A percentile compares a stretch with the other conserved stretches of the same genome.
These are phyloP conservation scores for Calliphora vomitoria DNA, from an alignment of 2,888 invertebrate genomes.

Conservation along the genomic window DNA sequence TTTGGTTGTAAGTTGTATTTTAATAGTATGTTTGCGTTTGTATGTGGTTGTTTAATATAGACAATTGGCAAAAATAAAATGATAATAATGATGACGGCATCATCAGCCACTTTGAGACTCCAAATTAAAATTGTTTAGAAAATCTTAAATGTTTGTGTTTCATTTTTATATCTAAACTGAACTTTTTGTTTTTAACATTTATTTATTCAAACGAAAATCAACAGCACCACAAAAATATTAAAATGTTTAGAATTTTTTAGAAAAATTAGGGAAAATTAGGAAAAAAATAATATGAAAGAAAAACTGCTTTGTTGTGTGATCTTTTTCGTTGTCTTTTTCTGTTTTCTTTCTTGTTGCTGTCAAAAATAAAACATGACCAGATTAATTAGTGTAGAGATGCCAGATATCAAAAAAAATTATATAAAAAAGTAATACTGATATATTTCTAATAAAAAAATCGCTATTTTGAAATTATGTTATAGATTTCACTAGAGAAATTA, in stretches of 20 bases:
- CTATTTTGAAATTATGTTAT: too few relatives aligned
- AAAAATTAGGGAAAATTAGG: conserved; percentile 38
- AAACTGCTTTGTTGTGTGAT: conserved; percentile 67
- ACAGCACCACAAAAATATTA: conserved; percentile 26
- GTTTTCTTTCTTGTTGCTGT: conserved; percentile 11
- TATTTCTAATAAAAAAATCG: too few relatives aligned
- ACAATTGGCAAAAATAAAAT: conserved; percentile 7
- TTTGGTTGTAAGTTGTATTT: conserved; percentile 34
- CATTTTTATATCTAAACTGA: background rate
- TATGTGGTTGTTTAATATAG: conserved; percentile 20
- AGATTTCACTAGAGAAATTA: too few relatives aligned
- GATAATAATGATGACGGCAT: conserved; percentile 65
- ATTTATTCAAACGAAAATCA: background rate
- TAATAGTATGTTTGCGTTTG: background rate
- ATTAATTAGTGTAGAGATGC: conserved; percentile 19
- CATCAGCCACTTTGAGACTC: conserved; percentile 36
- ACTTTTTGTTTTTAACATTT: background rate
- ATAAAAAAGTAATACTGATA: too few relatives aligned
- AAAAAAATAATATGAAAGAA: conserved; percentile 44
- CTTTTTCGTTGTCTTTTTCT: conserved; percentile 39
- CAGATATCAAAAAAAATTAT: background rate
- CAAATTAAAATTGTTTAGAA: conserved; percentile 3
- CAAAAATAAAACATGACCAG: conserved; percentile 26
- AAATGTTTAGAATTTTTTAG: conserved; percentile 16
- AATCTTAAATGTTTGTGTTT: background rate